These are phyloP conservation scores for Lagopus leucura DNA, from an alignment of 2,113 vertebrate genomes.

Conservation along the genomic window DNA sequence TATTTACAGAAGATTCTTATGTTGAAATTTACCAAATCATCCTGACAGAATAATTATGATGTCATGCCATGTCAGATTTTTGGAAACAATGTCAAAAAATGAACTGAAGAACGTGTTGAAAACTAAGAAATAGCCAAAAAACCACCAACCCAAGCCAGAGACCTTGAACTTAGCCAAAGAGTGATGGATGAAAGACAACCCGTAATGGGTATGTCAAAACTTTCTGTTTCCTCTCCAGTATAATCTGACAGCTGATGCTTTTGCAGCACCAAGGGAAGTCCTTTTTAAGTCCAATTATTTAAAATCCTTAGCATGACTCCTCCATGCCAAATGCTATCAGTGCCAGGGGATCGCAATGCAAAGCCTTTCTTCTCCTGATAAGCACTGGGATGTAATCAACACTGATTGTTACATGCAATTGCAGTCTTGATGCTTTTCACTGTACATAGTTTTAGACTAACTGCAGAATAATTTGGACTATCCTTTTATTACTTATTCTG, in stretches of 20 bases:
- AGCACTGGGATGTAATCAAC: neutral
- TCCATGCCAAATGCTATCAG: neutral
- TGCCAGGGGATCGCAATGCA: neutral
- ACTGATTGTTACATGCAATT: neutral
- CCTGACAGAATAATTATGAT: constrained; percentile 25
- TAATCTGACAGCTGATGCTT: neutral
- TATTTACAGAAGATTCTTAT: constrained; percentile 24
- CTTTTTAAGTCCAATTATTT: neutral
- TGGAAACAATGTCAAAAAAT: constrained; percentile 19
- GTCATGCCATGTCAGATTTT: constrained; percentile 13
- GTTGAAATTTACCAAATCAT: constrained; percentile 13
- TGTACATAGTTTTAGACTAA: neutral
- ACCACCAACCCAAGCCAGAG: neutral
- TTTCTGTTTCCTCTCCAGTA: neutral
- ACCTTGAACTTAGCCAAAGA: neutral
- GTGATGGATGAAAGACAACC: neutral
- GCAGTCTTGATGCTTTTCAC: neutral
- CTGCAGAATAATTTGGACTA: neutral
- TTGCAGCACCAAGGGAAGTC: neutral
- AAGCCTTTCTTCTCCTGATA: neutral
- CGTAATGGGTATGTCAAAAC: neutral
- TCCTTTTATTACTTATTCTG: neutral
- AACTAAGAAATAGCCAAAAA: neutral
- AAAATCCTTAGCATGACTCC: neutral
- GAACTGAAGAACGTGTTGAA: neutral